phyloP scores from a whole-genome alignment of 92 coral and sea anemone species.

The Porites lobata region DNA sequence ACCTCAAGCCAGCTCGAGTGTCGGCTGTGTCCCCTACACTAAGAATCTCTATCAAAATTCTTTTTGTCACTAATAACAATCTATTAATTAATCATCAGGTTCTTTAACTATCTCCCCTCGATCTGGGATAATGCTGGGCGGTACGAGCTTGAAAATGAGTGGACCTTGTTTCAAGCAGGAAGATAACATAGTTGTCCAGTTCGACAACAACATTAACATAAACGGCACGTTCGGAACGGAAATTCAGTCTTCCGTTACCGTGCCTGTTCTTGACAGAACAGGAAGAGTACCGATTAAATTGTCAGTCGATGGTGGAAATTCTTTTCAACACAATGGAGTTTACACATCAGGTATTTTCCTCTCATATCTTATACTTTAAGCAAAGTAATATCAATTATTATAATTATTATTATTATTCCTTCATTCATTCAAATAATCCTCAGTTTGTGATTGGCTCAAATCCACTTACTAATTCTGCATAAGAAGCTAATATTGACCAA shows the following conservation, averaged over 20 bases:
- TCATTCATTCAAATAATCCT: too few relatives aligned
- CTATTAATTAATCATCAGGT: background rate
- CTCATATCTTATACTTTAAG: too few relatives aligned
- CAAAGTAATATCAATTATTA: too few relatives aligned
- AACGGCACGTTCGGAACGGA: constrained; percentile 66
- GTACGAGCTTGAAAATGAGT: constrained; percentile 57
- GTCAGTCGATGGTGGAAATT: constrained; percentile 80
- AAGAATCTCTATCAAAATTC: too few relatives aligned
- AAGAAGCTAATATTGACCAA: too few relatives aligned
- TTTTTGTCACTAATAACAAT: too few relatives aligned
- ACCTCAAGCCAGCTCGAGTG: too few relatives aligned
- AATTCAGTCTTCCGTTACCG: constrained; percentile 70
- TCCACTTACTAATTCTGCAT: too few relatives aligned
- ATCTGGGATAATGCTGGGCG: constrained; percentile 84
- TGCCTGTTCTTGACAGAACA: constrained; percentile 70
- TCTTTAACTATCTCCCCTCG: constrained; percentile 40
- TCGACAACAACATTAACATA: constrained; percentile 56
- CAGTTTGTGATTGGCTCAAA: too few relatives aligned
- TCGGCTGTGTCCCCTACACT: too few relatives aligned
- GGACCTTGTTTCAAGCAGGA: constrained; percentile 74
- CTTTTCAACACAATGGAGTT: constrained; percentile 71
- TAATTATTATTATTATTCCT: too few relatives aligned
- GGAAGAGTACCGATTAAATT: constrained; percentile 77
- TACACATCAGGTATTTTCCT: constrained; percentile 71
- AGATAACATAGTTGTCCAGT: constrained; percentile 75